phyloP scores from a whole-genome alignment of 2,797 vertebrate genomes.

The Halcyon chelicuti region DNA sequence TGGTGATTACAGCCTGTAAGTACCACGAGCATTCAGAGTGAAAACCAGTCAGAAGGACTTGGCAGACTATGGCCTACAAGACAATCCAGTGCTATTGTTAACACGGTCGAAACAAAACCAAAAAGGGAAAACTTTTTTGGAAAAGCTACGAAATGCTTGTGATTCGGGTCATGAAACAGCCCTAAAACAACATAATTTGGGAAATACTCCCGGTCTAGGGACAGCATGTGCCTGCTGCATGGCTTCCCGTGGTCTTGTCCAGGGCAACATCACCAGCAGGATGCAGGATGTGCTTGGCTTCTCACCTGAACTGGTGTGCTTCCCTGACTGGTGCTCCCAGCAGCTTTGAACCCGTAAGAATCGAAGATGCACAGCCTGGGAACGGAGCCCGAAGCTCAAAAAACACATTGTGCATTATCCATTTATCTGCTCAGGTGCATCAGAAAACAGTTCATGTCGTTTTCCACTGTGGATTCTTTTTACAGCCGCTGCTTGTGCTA shows the following conservation, averaged over 20 bases:
- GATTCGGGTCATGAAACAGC: neutral
- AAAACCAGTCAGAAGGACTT: neutral
- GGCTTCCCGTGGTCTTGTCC: neutral
- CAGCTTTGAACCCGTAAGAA: neutral
- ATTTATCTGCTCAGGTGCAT: neutral
- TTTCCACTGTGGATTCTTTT: neutral
- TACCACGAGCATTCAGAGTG: neutral
- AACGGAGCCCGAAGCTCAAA: neutral
- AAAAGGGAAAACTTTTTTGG: neutral
- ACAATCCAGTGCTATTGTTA: neutral
- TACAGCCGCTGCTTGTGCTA: neutral
- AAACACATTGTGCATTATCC: neutral
- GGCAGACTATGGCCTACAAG: neutral
- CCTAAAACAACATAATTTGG: rapidly evolving
- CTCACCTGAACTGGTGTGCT: rapidly evolving
- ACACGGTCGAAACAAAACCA: neutral
- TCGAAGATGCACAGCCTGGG: neutral
- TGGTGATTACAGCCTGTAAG: neutral
- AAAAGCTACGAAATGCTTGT: neutral
- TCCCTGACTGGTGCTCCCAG: neutral
- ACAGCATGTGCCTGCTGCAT: neutral
- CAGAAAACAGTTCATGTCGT: neutral
- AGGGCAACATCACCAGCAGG: neutral
- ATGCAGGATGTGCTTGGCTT: neutral
- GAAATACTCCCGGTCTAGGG: neutral